Conservation (phyloP, 2,113 vertebrate species). For the Ictalurus furcatus region DNA sequence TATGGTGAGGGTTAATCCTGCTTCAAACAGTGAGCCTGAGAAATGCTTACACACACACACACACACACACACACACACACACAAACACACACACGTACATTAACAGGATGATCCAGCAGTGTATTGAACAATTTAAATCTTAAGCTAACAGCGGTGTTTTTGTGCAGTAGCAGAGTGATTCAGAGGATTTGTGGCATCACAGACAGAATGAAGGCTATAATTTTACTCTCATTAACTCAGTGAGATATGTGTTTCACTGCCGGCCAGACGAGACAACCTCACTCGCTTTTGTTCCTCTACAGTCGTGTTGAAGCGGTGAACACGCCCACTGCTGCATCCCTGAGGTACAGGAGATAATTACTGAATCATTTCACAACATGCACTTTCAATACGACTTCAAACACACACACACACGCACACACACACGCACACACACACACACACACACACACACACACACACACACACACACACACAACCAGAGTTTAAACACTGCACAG, state of each 20-base stretch:
- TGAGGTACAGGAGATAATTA: slow-evolving; percentile 1
- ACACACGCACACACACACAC: neutral
- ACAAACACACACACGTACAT: neutral
- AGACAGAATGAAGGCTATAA: slow-evolving; percentile 21
- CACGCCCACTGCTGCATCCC: neutral
- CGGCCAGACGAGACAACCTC: neutral
- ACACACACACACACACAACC: neutral
- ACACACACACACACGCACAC: neutral
- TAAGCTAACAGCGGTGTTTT: slow-evolving; percentile 22
- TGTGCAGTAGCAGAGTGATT: neutral
- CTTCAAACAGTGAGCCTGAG: slow-evolving; percentile 24
- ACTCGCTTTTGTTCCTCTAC: slow-evolving; percentile 5
- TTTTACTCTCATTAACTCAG: slow-evolving; percentile 15
- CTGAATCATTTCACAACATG: slow-evolving; percentile 1
- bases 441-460: neutral
- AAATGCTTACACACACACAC: slow-evolving; percentile 12
- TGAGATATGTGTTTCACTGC: slow-evolving; percentile 8
- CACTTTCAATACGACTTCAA: neutral
- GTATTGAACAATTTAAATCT: slow-evolving; percentile 23
- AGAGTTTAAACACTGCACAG: neutral
- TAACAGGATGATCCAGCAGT: slow-evolving; percentile 5
- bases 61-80: slow-evolving; percentile 3
- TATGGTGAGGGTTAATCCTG: slow-evolving; percentile 16
- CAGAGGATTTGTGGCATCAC: slow-evolving; percentile 22
- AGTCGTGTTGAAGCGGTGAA: neutral